These are phyloP conservation scores for Euspilapteryx auroguttella DNA, from an alignment of 2,888 invertebrate species.

Conservation along the genomic window DNA sequence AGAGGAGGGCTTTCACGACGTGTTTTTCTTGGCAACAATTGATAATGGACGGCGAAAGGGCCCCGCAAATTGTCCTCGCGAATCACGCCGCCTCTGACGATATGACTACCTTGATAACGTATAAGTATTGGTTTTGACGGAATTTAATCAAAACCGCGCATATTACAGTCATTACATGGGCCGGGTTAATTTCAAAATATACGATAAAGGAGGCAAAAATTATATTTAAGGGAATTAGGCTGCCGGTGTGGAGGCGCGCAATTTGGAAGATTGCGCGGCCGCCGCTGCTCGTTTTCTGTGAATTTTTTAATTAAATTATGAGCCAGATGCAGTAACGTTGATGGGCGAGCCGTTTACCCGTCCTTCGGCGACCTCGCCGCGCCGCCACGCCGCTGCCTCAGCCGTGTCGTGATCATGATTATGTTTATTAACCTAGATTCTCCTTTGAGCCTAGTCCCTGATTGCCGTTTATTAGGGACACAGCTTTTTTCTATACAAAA, in stretches of 20 bases:
- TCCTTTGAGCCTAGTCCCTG: constrained; percentile 1
- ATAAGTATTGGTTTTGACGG: constrained; percentile 54
- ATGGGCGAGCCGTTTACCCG: constrained; percentile 22
- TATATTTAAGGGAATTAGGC: constrained; percentile 54
- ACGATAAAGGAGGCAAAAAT: constrained; percentile 48
- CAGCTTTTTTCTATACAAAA: too few relatives aligned
- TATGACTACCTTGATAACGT: constrained; percentile 33
- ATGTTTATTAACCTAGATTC: constrained; percentile 5
- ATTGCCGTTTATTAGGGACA: constrained; percentile 2
- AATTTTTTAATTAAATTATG: constrained; percentile 61
- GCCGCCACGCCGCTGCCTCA: constrained; percentile 1
- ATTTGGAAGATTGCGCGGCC: constrained; percentile 46
- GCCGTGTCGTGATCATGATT: constrained; percentile 3
- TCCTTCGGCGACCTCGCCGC: constrained; percentile 13
- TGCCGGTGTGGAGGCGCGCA: constrained; percentile 37
- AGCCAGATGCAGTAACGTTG: constrained; percentile 40
- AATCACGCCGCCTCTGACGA: constrained; percentile 12
- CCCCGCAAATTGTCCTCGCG: constrained; percentile 19
- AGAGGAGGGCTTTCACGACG: constrained; percentile 17
- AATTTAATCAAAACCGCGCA: constrained; percentile 47
- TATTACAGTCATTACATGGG: constrained; percentile 45
- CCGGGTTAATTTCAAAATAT: constrained; percentile 52
- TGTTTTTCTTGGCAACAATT: constrained; percentile 5
- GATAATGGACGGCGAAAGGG: constrained; percentile 7
- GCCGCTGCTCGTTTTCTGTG: constrained; percentile 41